These are phyloP conservation scores for Caenorhabditis inopinata DNA, from an alignment of 1,140 invertebrate genomes.

Conservation along the genomic window DNA sequence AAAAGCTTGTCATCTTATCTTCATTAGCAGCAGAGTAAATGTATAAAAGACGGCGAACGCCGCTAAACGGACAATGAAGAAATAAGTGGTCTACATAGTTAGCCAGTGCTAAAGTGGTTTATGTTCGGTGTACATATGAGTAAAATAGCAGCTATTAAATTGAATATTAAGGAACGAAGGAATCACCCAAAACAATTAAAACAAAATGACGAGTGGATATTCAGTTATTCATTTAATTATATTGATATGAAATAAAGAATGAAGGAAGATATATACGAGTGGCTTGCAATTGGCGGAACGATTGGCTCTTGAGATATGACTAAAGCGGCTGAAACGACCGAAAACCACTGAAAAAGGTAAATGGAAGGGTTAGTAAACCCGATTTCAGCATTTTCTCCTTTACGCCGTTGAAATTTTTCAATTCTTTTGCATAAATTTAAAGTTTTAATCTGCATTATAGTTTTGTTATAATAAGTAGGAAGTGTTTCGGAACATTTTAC, in stretches of 20 bases:
- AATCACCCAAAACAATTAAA: too few species aligned
- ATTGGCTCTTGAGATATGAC: not conserved
- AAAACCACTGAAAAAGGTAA: slow-evolving; percentile 9
- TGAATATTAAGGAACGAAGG: too few species aligned
- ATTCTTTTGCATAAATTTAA: not conserved
- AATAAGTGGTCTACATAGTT: too few species aligned
- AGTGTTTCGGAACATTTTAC: not conserved
- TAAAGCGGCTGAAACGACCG: not conserved
- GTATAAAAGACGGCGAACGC: not conserved
- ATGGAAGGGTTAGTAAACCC: slow-evolving; percentile 14
- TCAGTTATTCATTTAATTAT: too few species aligned
- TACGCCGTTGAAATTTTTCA: not conserved
- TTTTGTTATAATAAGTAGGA: not conserved
- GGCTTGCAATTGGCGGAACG: slow-evolving; percentile 17
- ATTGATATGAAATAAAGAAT: not conserved
- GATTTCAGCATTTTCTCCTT: not conserved
- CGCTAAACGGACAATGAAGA: too few species aligned
- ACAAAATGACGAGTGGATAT: too few species aligned
- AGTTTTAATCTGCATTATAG: too few species aligned
- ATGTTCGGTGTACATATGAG: not conserved
- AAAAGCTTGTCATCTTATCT: not conserved
- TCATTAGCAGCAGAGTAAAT: not conserved
- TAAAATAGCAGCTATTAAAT: not conserved
- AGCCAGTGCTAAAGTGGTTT: not conserved
- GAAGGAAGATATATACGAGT: slow-evolving; percentile 2